Evolutionary conservation across 1,140 invertebrate species (phyloP), one percentile per base, ranked within the genome.

Genomic region (Orius insidiosus): DNA sequence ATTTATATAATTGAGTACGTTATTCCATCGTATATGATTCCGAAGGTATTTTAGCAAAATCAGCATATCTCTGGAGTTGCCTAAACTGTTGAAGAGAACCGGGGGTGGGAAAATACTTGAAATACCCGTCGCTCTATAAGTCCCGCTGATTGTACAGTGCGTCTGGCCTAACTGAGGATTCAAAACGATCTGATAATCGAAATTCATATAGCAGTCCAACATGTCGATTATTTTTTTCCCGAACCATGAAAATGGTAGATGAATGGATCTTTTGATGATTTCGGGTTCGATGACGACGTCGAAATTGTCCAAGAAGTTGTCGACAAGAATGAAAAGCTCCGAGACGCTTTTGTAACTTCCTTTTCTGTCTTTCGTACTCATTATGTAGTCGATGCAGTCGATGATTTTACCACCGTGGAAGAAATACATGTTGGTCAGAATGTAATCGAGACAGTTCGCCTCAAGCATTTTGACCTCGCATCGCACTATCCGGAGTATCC

Each of bases 181-280:
- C n/a, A 43, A n/a, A 32, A 30, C 10, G 2, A 43, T 15, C n/a
- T 30, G n/a, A 11, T 43, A 30, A 4, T 31, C 41, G 10, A 32
- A 11, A 5, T 30, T 30, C 10, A 8, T n/a, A 18, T 31, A 43
- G 24, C 10, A n/a, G 8, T 43, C 41, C 3, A 43, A n/a, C 10
- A 31, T n/a, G 24, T 43, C 41, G 41, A 43, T n/a, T 9, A 43
- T 10, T 16, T 43, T 43, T 31, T 32, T 30, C 2, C 41, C 41
- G 24, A 43, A 43, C 41, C 41, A 43, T 4, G 41, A 43, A 43
- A 31, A 43, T 15, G 41, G 41, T 2, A 43, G 14, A 43, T 43
- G 41, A n/a, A 30, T 30, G 18, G 41, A 43, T 5, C 41, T n/a
- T 9, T 31, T n/a, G 10, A 43, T n/a, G 10, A 43, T n/a, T 7